phyloP scores from a whole-genome alignment of 2,888 invertebrate species.

The Sarcophaga variegata region DNA sequence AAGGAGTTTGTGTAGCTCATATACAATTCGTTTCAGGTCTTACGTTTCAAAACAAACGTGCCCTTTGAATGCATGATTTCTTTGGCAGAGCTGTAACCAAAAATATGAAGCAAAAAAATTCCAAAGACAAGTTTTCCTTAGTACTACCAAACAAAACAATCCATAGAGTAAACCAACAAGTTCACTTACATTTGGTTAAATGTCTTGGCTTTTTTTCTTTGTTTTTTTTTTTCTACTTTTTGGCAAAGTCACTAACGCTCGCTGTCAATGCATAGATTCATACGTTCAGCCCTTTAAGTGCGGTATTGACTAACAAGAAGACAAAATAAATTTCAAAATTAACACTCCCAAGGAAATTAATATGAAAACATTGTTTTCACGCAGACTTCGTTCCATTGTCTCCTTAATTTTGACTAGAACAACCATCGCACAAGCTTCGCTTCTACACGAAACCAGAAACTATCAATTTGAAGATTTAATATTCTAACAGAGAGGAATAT shows the following conservation, averaged over 20 bases:
- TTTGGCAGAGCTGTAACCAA: not conserved
- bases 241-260: conserved; percentile 19
- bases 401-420: no score
- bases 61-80: not conserved
- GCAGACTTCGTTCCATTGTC: no score
- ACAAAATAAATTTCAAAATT: no score
- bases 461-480: no score
- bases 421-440: no score
- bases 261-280: not conserved
- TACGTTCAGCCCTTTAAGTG: not conserved
- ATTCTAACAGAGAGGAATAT: no score
- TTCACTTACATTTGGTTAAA: conserved; percentile 25
- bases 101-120: conserved; percentile 1
- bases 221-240: conserved; percentile 34
- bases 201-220: not conserved
- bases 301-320: not conserved
- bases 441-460: no score
- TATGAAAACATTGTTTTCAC: no score
- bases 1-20: no score
- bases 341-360: no score
- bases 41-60: no score
- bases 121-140: not conserved
- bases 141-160: not conserved
- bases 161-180: not conserved
- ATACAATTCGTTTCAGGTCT: no score